A percentile compares a stretch with the other conserved stretches of the same genome.
Conservation (phyloP, 2,888 invertebrate species). For the Metallyticus violacea region DNA sequence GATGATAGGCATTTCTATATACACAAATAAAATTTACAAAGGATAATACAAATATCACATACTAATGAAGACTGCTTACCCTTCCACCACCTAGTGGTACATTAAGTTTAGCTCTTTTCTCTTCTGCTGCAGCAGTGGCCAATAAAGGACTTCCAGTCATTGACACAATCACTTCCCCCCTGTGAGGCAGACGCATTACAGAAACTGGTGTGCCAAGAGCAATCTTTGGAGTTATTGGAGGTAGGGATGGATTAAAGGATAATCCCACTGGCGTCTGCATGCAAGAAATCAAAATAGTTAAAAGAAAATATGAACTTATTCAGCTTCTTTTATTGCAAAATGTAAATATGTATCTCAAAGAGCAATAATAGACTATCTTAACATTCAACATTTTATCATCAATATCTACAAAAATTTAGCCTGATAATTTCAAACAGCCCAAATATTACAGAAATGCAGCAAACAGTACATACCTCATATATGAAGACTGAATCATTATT, state of each 20-base stretch:
- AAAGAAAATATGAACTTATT: neutral
- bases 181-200: neutral
- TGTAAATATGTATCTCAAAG: no score
- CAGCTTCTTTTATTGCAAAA: neutral
- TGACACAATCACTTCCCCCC: neutral
- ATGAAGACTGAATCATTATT: no score
- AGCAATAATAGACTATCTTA: no score
- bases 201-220: neutral
- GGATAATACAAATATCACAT: no score
- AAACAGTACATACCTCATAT: no score
- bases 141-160: neutral
- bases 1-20: no score
- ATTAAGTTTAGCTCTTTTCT: neutral
- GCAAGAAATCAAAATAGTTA: neutral
- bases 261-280: neutral
- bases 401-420: no score
- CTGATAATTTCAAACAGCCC: no score
- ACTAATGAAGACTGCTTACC: neutral
- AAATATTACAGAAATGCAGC: no score
- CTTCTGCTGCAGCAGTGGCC: neutral
- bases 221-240: neutral
- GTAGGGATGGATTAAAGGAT: neutral
- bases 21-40: no score
- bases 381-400: no score
- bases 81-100: neutral